phyloP scores from a whole-genome alignment of 2,797 vertebrate species.

The Pachyuromys duprasi region DNA sequence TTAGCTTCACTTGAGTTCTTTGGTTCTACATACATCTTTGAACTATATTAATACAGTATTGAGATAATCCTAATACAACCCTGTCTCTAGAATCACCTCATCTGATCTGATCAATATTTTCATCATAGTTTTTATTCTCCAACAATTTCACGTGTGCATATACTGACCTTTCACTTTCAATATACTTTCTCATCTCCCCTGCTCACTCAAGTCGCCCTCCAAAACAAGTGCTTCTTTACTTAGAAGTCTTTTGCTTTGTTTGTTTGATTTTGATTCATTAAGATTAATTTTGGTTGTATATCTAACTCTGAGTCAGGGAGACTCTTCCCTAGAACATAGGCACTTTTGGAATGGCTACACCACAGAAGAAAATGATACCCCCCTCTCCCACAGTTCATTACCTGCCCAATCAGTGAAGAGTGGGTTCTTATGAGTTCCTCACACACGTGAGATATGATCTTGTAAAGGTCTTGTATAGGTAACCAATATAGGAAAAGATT shows the following conservation, averaged over 20 bases:
- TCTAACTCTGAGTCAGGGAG: background rate
- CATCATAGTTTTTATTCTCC: background rate
- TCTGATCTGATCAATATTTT: background rate
- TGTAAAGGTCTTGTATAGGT: background rate
- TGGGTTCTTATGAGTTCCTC: no score
- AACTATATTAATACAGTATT: background rate
- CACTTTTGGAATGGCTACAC: background rate
- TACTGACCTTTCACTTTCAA: no score
- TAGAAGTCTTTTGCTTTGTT: background rate
- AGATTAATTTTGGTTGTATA: background rate
- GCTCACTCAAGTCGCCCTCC: background rate
- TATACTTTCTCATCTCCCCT: background rate
- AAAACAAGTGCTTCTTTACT: background rate
- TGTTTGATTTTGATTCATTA: background rate
- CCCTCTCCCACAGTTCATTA: background rate
- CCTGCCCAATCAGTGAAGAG: background rate
- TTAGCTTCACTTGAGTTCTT: background rate
- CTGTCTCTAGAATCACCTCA: background rate
- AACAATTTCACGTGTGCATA: background rate
- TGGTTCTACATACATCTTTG: background rate
- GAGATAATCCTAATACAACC: background rate
- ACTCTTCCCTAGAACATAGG: background rate
- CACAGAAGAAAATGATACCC: background rate
- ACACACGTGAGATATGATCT: no score
- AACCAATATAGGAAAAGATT: background rate